A percentile compares a stretch with the other conserved stretches of the same genome.
These are phyloP conservation scores for Gopherus flavomarginatus DNA, from an alignment of 2,113 vertebrate species.

Conservation along the genomic window DNA sequence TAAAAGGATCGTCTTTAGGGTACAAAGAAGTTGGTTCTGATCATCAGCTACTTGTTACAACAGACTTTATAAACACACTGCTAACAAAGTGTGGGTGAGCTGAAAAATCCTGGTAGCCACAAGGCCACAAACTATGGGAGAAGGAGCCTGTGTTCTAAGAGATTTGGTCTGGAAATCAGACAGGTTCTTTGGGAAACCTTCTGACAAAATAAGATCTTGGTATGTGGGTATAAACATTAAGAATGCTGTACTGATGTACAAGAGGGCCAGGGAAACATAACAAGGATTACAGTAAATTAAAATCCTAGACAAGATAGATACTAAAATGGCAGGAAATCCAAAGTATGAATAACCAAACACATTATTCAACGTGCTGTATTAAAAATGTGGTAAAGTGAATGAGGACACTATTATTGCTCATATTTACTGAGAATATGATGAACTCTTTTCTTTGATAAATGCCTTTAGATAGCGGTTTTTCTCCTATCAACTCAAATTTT, in stretches of 20 bases:
- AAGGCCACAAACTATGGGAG: background rate
- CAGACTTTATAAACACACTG: background rate
- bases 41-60: background rate
- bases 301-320: fast-evolving
- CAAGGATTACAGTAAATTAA: no score
- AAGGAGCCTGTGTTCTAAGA: background rate
- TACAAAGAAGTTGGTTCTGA: background rate
- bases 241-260: background rate
- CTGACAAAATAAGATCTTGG: background rate
- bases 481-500: conserved; percentile 28
- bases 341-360: background rate
- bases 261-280: background rate
- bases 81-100: background rate
- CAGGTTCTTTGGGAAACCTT: background rate
- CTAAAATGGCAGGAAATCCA: background rate
- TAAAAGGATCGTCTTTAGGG: background rate
- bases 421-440: background rate
- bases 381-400: background rate
- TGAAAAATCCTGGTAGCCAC: fast-evolving
- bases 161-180: background rate
- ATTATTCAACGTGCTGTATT: background rate
- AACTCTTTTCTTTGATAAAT: background rate
- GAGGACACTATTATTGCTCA: background rate
- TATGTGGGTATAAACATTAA: background rate
- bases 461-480: background rate